Conservation (phyloP, 2,113 vertebrate species). For the Formicarius rufipectus region DNA sequence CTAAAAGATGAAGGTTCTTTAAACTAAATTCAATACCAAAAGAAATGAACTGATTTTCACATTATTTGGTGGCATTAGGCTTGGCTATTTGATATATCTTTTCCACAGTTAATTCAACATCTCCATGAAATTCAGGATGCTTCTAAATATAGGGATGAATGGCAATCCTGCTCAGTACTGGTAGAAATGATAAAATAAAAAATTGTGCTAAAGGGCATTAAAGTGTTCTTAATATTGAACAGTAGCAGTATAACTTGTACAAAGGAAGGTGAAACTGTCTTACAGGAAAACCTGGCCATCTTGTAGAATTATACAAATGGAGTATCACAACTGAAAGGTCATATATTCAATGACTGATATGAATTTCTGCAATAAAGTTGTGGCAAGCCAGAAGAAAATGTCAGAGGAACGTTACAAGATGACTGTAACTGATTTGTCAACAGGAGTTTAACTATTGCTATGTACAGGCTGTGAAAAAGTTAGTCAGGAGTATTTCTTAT, state of each 20-base stretch:
- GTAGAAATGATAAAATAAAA: neutral
- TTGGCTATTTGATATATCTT: neutral
- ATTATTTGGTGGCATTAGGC: neutral
- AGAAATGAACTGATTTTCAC: neutral
- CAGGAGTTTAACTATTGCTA: neutral
- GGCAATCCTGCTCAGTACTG: rapidly evolving
- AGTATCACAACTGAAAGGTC: slow-evolving; percentile 2
- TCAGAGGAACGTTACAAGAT: neutral
- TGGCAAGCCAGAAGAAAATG: neutral
- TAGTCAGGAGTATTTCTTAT: neutral
- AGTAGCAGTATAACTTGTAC: neutral
- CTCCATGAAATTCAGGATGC: neutral
- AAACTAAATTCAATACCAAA: neutral
- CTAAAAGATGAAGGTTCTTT: neutral
- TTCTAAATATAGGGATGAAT: neutral
- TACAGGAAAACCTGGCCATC: neutral
- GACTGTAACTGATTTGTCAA: neutral
- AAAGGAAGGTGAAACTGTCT: neutral
- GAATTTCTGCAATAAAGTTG: neutral
- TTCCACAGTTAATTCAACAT: neutral
- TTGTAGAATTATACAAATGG: neutral
- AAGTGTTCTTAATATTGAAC: neutral
- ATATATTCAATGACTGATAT: neutral
- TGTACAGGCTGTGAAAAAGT: neutral
- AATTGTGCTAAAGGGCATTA: neutral